Percentiles rank a stretch among this genome's conserved stretches.
Evolutionary conservation across 2,888 invertebrate species (phyloP).

Genomic region (Leucozona laternaria): DNA sequence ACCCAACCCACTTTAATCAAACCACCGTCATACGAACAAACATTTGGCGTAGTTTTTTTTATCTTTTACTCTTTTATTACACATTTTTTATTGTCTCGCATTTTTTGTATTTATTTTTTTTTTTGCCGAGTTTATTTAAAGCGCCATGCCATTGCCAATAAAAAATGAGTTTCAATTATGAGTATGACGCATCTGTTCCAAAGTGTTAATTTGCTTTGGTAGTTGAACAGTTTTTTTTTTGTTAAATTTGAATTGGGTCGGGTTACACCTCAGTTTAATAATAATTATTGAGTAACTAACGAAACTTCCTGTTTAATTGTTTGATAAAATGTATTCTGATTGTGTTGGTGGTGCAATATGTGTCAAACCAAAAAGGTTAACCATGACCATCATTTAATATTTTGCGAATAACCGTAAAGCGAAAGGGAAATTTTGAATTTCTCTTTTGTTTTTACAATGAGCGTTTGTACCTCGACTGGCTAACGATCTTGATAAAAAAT

Average conservation of each 20-base stretch:
- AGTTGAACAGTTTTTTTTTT: not conserved
- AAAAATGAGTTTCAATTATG: slow-evolving; percentile 22
- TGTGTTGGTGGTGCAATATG: no score
- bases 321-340: not conserved
- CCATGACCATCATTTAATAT: not conserved
- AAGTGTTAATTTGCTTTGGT: not conserved
- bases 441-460: no score
- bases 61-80: not conserved
- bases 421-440: no score
- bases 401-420: no score
- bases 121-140: not conserved
- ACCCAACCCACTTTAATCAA: slow-evolving; percentile 55
- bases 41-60: slow-evolving; percentile 13
- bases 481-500: no score
- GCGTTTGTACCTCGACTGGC: no score
- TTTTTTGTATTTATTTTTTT: not conserved
- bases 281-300: not conserved
- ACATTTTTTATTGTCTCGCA: slow-evolving; percentile 11
- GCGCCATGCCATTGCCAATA: slow-evolving; percentile 6
- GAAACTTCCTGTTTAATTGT: not conserved
- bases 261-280: not conserved
- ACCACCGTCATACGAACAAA: not conserved
- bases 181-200: slow-evolving; percentile 30
- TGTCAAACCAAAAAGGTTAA: not conserved
- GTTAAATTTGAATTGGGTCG: not conserved